These are phyloP conservation scores for Plecotus auritus DNA, from an alignment of 2,113 vertebrate genomes.

Conservation along the genomic window DNA sequence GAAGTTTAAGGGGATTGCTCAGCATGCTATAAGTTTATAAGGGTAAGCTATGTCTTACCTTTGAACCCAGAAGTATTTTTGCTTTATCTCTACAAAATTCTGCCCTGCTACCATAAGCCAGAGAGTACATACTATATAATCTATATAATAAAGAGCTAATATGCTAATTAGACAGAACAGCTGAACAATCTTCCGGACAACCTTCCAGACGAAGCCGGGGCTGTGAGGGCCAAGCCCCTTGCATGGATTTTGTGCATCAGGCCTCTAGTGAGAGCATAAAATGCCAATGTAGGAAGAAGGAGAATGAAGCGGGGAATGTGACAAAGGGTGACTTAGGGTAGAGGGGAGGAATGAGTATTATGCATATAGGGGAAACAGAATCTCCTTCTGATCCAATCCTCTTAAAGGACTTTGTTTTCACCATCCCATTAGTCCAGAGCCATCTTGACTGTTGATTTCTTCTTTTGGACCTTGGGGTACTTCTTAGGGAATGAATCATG, in stretches of 20 bases:
- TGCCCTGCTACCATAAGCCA: neutral
- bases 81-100: neutral
- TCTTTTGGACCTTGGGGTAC: neutral
- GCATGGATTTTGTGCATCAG: no score
- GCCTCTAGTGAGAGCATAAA: neutral
- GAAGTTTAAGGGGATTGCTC: neutral
- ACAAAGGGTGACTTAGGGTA: neutral
- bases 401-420: neutral
- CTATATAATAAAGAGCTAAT: no score
- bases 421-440: neutral
- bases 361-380: neutral
- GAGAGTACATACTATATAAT: neutral
- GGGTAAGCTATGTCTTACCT: neutral
- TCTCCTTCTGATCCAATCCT: neutral
- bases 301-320: neutral
- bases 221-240: no score
- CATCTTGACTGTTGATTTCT: neutral
- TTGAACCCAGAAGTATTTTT: neutral
- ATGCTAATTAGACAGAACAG: no score
- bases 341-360: neutral
- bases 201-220: no score
- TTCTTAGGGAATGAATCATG: neutral
- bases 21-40: neutral
- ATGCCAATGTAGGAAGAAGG: neutral
- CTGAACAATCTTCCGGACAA: fast-evolving